Evolutionary conservation across 2,888 invertebrate species (phyloP).

Genomic region (Macrophya annulata): DNA sequence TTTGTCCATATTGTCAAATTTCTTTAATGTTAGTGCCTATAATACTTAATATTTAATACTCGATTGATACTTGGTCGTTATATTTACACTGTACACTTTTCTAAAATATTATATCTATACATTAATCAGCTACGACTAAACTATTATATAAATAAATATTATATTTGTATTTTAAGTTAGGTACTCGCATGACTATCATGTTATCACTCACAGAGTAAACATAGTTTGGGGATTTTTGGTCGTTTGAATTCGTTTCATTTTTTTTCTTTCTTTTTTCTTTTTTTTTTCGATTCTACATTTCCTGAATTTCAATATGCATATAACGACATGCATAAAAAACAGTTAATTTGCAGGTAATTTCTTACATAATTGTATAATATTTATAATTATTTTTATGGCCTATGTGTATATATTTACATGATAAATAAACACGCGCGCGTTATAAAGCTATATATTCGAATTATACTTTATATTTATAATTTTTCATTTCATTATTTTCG

Average conservation of each 20-base stretch:
- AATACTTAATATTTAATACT: constrained; percentile 26
- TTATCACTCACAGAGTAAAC: constrained; percentile 66
- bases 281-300: constrained; percentile 24
- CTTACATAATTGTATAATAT: neutral
- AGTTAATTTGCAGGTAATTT: neutral
- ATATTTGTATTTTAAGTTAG: constrained; percentile 62
- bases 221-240: constrained; percentile 17
- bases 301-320: constrained; percentile 58
- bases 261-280: too few relatives aligned
- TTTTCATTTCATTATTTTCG: neutral
- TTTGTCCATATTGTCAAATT: neutral
- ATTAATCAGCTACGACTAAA: neutral
- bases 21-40: neutral
- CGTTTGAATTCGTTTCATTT: neutral
- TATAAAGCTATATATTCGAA: constrained; percentile 9
- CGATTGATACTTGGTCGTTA: constrained; percentile 48
- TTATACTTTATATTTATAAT: neutral
- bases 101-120: constrained; percentile 11
- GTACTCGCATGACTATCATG: constrained; percentile 72
- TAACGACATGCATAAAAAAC: neutral
- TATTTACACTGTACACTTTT: constrained; percentile 70
- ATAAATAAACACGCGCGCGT: constrained; percentile 60
- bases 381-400: neutral
- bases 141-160: constrained; percentile 63
- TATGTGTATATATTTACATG: constrained; percentile 42